Conservation (phyloP, 2,888 invertebrate species). For the Elmis aenea region DNA sequence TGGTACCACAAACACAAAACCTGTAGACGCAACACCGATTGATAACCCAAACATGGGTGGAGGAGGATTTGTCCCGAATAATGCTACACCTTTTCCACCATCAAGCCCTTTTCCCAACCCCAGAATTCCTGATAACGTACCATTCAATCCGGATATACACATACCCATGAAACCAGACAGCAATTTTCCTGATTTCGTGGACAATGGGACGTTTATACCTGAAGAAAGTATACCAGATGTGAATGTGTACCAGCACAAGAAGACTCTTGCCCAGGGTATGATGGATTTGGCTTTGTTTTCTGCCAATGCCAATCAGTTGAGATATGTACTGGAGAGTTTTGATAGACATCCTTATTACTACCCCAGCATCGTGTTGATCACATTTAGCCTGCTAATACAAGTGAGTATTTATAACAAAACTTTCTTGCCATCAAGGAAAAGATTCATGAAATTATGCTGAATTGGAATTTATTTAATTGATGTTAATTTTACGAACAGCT, state of each 20-base stretch:
- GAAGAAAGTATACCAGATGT: constrained; percentile 59
- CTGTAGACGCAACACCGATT: too few species aligned
- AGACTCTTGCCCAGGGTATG: constrained; percentile 87
- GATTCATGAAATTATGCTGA: too few species aligned
- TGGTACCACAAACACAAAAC: constrained; percentile 8
- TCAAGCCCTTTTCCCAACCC: too few species aligned
- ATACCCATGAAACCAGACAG: constrained; percentile 6
- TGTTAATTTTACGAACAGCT: too few species aligned
- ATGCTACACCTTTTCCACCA: too few species aligned
- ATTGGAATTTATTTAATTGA: too few species aligned
- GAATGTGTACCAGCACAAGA: constrained; percentile 85
- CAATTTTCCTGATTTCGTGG: constrained; percentile 3
- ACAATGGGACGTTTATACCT: too few species aligned
- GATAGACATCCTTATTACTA: constrained; percentile 69
- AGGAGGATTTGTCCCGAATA: not conserved
- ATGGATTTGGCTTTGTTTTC: constrained; percentile 86
- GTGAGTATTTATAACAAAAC: too few species aligned
- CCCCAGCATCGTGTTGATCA: constrained; percentile 68
- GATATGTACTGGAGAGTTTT: constrained; percentile 74
- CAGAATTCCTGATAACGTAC: too few species aligned
- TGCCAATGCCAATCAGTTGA: constrained; percentile 84
- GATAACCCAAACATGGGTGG: too few species aligned
- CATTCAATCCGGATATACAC: too few species aligned
- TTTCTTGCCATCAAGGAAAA: too few species aligned
- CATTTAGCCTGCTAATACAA: constrained; percentile 73